Evolutionary conservation across 2,113 vertebrate species (phyloP).

Genomic region (Cyrtonyx montezumae): DNA sequence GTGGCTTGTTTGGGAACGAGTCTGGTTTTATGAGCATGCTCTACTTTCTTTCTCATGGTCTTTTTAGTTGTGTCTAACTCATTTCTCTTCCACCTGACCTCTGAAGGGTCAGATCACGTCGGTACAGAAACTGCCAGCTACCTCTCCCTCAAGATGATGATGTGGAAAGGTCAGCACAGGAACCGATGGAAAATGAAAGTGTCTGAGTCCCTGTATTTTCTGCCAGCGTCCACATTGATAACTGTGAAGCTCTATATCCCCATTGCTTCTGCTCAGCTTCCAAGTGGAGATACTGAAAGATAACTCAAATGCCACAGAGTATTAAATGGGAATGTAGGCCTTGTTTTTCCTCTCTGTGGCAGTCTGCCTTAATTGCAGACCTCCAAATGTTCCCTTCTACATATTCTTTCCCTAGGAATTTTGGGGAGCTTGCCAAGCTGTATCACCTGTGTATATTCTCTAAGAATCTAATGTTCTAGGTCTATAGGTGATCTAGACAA

Average conservation of each 20-base stretch:
- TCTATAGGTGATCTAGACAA: not conserved
- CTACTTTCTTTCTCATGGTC: not conserved
- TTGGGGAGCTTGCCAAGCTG: not conserved
- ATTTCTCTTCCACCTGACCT: not conserved
- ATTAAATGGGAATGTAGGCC: not conserved
- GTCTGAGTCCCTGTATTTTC: not conserved
- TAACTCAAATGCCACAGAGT: not conserved
- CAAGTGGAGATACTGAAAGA: not conserved
- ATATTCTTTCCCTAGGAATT: not conserved
- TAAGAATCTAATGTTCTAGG: not conserved
- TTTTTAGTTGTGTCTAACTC: not conserved
- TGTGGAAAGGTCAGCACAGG: not conserved
- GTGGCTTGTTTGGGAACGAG: not conserved
- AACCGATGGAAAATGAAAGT: not conserved
- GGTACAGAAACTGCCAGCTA: not conserved
- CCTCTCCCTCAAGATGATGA: not conserved
- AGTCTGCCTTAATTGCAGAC: not conserved
- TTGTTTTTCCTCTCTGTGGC: not conserved
- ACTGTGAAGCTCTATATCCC: not conserved
- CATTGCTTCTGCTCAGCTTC: not conserved
- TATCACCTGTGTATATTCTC: not conserved
- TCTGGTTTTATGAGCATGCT: not conserved
- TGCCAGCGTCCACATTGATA: accelerated
- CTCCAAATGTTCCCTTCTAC: not conserved
- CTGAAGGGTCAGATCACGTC: not conserved